These are phyloP conservation scores for Asobara japonica DNA, from an alignment of 1,140 invertebrate species.

Conservation along the genomic window DNA sequence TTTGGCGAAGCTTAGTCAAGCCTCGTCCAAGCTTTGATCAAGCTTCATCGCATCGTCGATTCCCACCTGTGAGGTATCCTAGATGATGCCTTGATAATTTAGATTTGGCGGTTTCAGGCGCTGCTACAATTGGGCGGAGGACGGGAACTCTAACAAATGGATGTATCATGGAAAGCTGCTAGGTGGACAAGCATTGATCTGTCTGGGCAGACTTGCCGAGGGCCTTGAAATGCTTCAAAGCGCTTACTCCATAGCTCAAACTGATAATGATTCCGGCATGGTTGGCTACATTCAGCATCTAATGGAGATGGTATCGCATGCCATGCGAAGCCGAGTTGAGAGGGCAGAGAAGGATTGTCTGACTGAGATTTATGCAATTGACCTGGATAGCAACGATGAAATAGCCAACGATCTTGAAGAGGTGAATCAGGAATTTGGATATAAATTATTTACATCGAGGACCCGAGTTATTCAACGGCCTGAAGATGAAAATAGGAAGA, in stretches of 20 bases:
- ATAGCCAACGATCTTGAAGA: neutral
- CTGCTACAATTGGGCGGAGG: slow-evolving; percentile 40
- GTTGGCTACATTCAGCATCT: slow-evolving; percentile 47
- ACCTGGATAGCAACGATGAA: neutral
- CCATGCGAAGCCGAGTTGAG: neutral
- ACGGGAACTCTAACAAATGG: slow-evolving; percentile 49
- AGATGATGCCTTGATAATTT: no score
- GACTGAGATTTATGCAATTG: neutral
- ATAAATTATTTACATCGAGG: neutral
- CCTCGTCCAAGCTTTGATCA: no score
- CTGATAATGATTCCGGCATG: slow-evolving; percentile 39
- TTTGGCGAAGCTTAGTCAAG: no score
- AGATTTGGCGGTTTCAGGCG: no score
- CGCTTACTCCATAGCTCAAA: slow-evolving; percentile 35
- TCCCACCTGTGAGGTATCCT: no score
- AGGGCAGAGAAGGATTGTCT: neutral
- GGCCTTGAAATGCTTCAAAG: slow-evolving; percentile 42
- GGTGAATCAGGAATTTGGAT: neutral
- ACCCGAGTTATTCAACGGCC: neutral
- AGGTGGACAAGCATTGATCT: slow-evolving; percentile 41
- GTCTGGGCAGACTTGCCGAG: slow-evolving; percentile 38
- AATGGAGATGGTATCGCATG: slow-evolving; percentile 16
- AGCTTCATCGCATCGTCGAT: no score
- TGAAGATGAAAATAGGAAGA: neutral
- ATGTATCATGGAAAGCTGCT: slow-evolving; percentile 46